Evolutionary conservation across 2,888 invertebrate species (phyloP), one percentile per base, ranked within the genome.

Genomic region (Drosophila bunnanda): DNA sequence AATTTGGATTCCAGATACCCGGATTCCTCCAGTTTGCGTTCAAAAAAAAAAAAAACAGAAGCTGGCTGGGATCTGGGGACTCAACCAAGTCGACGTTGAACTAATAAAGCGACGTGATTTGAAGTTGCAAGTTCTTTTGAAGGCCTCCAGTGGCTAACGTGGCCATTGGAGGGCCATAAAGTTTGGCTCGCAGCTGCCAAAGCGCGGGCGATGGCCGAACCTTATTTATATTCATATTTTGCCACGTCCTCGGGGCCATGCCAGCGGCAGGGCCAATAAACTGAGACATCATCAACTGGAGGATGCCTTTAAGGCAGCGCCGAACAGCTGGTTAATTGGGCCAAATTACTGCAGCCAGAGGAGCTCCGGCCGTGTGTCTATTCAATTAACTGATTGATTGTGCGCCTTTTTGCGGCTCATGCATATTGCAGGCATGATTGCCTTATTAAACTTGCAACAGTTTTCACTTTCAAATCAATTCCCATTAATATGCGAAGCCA

Each of bases 61-160:
- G 41, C 60, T 41, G 36, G n/a, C 66, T 55, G 66, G 66, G 54
- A 66, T 13, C 66, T 67, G 66, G 66, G 66, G 66, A 66, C 46
- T 53, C 25, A 34, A 46, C 39, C 15, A 46, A 55, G 30, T 43
- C 41, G 54, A 17, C 32, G 53, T 71, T 71, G 64, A 83, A 80
- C 87, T 86, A 83, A 83, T 83, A 83, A 83, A 86, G 78, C 84
- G 81, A 77, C 84, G 81, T 81, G 87, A 68, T 81, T 79, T 72
- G 76, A 71, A 75, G 77, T 68, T 50, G 71, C 38, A 61, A 70
- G 70, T 66, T 50, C 73, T 73, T 75, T 75, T 70, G 79, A 69
- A 76, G 50, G 58, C 57, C 73, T 58, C 58, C 36, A 72, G 72
- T 73, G 71, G 56, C 9, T 39, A 65, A 72, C 57, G 46, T 46